These are phyloP conservation scores for Alviniconcha strummeri DNA, from an alignment of 2,888 invertebrate genomes.

Conservation along the genomic window DNA sequence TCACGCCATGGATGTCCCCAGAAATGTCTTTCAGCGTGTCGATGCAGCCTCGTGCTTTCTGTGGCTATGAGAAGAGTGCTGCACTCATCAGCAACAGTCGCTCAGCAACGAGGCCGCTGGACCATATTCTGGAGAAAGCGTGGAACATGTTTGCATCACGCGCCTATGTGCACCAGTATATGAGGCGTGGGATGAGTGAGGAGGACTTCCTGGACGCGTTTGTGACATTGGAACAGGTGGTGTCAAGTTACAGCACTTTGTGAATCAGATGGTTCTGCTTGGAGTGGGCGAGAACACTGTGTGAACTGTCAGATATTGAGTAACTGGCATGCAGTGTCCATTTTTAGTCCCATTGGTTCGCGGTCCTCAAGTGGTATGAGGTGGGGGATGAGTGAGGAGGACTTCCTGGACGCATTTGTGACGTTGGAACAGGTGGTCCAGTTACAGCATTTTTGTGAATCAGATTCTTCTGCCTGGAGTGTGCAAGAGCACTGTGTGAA, in stretches of 20 bases:
- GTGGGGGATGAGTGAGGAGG: slow-evolving; percentile 71
- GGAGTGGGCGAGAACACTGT: no score
- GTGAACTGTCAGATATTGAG: no score
- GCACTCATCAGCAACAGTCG: slow-evolving; percentile 71
- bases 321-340: no score
- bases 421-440: slow-evolving; percentile 71
- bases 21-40: slow-evolving; percentile 53
- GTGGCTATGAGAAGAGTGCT: slow-evolving; percentile 70
- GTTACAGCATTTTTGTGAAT: slow-evolving; percentile 60
- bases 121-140: slow-evolving; percentile 68
- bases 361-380: slow-evolving; percentile 38
- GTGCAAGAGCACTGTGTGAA: no score
- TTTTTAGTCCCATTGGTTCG: no score
- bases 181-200: slow-evolving; percentile 68
- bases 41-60: slow-evolving; percentile 63
- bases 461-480: no score
- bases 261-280: slow-evolving; percentile 32
- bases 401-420: slow-evolving; percentile 72
- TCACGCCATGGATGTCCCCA: slow-evolving; percentile 63
- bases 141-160: slow-evolving; percentile 73
- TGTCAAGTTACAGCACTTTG: slow-evolving; percentile 65
- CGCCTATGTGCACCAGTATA: slow-evolving; percentile 74
- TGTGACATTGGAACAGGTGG: slow-evolving; percentile 71
- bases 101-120: slow-evolving; percentile 61
- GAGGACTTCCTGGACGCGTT: slow-evolving; percentile 73